These are phyloP conservation scores for Hoplodrina blanda DNA, from an alignment of 2,888 invertebrate genomes.

Conservation along the genomic window DNA sequence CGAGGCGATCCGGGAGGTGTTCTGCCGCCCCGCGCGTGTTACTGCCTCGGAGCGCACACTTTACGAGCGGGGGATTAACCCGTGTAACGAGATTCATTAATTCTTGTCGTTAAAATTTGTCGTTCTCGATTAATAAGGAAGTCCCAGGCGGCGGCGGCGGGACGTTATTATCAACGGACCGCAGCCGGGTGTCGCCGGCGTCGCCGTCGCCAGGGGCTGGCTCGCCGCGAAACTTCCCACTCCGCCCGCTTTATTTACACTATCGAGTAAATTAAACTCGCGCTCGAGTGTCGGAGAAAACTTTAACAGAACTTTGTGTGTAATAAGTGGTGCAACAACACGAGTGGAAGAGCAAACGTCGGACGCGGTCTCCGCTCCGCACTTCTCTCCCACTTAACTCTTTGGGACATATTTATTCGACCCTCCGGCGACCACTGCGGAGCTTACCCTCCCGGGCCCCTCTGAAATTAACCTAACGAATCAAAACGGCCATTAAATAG, in stretches of 20 bases:
- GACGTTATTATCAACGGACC: conserved; percentile 90
- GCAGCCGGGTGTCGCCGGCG: conserved; percentile 78
- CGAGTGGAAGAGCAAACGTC: conserved; percentile 91
- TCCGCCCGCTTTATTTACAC: conserved; percentile 91
- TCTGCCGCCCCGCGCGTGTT: conserved; percentile 82
- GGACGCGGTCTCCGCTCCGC: conserved; percentile 89
- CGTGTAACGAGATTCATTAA: conserved; percentile 91
- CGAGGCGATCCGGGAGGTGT: conserved; percentile 64
- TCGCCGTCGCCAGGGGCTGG: conserved; percentile 73
- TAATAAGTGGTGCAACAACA: conserved; percentile 91
- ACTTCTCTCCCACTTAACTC: conserved; percentile 90
- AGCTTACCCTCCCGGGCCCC: conserved; percentile 78
- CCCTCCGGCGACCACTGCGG: conserved; percentile 88
- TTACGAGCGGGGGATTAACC: conserved; percentile 91
- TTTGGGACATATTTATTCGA: conserved; percentile 91
- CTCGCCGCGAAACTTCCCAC: conserved; percentile 88
- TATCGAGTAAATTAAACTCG: conserved; percentile 91
- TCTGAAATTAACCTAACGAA: conserved; percentile 89
- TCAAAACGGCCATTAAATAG: conserved; percentile 85
- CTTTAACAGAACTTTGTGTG: conserved; percentile 91
- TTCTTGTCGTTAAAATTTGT: conserved; percentile 92
- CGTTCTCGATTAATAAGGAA: conserved; percentile 91
- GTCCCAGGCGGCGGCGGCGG: conserved; percentile 82
- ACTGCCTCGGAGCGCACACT: conserved; percentile 87
- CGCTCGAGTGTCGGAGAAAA: conserved; percentile 89